These are phyloP conservation scores for Hycleus cichorii DNA, from an alignment of 1,140 invertebrate species.

Conservation along the genomic window DNA sequence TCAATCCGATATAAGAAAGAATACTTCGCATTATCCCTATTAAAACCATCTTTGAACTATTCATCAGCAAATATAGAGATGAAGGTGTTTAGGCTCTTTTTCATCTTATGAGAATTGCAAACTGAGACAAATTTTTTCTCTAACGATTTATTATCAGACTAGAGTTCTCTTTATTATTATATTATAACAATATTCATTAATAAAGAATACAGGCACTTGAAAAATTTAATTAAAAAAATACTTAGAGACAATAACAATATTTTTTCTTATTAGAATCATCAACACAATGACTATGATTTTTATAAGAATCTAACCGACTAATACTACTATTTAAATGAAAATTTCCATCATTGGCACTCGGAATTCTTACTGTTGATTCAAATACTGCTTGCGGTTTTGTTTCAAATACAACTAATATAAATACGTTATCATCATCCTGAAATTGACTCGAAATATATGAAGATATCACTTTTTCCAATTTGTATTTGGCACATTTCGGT, in stretches of 20 bases:
- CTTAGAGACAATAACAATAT: slow-evolving; percentile 46
- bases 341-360: slow-evolving; percentile 15
- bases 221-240: background rate
- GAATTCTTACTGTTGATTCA: slow-evolving; percentile 27
- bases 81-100: too few species aligned
- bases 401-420: slow-evolving; percentile 24
- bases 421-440: background rate
- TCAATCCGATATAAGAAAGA: too few species aligned
- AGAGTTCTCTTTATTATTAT: too few species aligned
- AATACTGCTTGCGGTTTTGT: slow-evolving; percentile 31
- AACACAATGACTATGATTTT: slow-evolving; percentile 46
- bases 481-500: slow-evolving; percentile 42
- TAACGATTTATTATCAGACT: too few species aligned
- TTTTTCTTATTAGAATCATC: slow-evolving; percentile 47
- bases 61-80: too few species aligned
- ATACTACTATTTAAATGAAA: slow-evolving; percentile 41
- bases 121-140: too few species aligned
- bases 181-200: too few species aligned
- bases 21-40: too few species aligned
- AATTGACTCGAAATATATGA: slow-evolving; percentile 11
- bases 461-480: slow-evolving; percentile 9
- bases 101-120: too few species aligned
- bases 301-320: slow-evolving; percentile 56
- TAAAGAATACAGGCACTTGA: too few species aligned
- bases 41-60: too few species aligned